Conservation (phyloP, 2,797 vertebrate genomes). For the Gambusia yucatana region DNA sequence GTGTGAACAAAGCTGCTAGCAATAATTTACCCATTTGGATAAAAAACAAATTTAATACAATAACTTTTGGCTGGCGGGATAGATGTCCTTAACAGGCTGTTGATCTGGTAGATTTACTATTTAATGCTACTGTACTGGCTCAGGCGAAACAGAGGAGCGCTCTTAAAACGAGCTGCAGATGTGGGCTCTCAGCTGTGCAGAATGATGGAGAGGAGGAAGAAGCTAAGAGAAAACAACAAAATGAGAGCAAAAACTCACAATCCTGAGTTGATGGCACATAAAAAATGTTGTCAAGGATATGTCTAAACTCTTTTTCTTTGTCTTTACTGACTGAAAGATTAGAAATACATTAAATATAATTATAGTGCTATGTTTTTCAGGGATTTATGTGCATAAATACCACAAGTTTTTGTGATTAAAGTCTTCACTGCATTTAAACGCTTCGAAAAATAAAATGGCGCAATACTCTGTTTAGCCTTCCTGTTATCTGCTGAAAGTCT, state of each 20-base stretch:
- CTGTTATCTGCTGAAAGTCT: too few relatives aligned
- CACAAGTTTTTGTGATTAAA: too few relatives aligned
- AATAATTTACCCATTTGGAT: conserved; percentile 34
- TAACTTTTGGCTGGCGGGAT: conserved; percentile 24
- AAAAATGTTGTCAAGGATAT: conserved; percentile 44
- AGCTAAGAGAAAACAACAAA: conserved; percentile 12
- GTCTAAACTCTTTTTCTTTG: conserved; percentile 34
- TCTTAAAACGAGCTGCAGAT: conserved; percentile 78
- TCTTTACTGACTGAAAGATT: conserved; percentile 12
- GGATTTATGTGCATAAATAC: too few relatives aligned
- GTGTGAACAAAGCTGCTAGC: conserved; percentile 37
- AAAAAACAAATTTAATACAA: conserved; percentile 55
- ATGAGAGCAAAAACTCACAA: conserved; percentile 13
- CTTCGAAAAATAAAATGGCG: too few relatives aligned
- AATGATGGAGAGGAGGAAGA: conserved; percentile 47
- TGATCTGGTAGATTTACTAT: conserved; percentile 68
- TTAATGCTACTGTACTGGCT: conserved; percentile 78
- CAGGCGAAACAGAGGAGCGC: conserved; percentile 66
- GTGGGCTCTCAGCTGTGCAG: conserved; percentile 64
- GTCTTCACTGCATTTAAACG: too few relatives aligned
- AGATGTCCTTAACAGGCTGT: conserved; percentile 49
- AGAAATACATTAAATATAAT: background rate
- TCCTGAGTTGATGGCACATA: conserved; percentile 53
- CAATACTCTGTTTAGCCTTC: too few relatives aligned
- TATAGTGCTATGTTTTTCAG: too few relatives aligned